A percentile compares a stretch with the other conserved stretches of the same genome.
phyloP scores from a whole-genome alignment of 2,888 invertebrate species.

The Acholoe squamosa region DNA sequence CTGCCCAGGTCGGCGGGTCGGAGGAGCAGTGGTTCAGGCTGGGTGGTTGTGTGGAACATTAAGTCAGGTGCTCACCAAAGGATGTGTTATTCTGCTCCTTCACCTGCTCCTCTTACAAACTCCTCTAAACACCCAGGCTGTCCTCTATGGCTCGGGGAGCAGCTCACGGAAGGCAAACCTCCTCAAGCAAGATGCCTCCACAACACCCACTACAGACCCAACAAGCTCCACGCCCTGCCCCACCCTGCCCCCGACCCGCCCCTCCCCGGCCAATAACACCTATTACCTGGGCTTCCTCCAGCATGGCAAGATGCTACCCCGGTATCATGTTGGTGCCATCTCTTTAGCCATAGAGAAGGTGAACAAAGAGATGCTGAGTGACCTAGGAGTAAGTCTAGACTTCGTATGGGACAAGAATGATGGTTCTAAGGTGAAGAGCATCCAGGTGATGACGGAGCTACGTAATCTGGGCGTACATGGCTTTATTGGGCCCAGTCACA shows the following conservation, averaged over 20 bases:
- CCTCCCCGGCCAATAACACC: neutral
- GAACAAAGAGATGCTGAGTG: neutral
- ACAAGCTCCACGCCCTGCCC: neutral
- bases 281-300: conserved; percentile 35
- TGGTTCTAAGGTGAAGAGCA: neutral
- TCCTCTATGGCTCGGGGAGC: neutral
- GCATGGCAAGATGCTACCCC: neutral
- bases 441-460: conserved; percentile 31
- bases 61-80: too few relatives aligned
- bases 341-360: neutral
- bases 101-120: neutral
- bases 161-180: neutral
- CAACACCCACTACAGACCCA: too few relatives aligned
- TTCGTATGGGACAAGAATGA: neutral
- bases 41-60: neutral
- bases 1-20: neutral
- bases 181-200: too few relatives aligned
- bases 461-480: conserved; percentile 33
- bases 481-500: conserved; percentile 95
- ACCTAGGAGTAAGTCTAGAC: neutral
- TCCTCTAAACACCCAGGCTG: too few relatives aligned
- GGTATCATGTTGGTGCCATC: conserved; percentile 23
- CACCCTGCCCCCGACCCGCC: neutral
- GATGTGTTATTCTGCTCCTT: too few relatives aligned
- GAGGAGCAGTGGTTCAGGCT: neutral